Evolutionary conservation across 2,888 invertebrate species (phyloP).

Genomic region (Periphyllus acericola): DNA sequence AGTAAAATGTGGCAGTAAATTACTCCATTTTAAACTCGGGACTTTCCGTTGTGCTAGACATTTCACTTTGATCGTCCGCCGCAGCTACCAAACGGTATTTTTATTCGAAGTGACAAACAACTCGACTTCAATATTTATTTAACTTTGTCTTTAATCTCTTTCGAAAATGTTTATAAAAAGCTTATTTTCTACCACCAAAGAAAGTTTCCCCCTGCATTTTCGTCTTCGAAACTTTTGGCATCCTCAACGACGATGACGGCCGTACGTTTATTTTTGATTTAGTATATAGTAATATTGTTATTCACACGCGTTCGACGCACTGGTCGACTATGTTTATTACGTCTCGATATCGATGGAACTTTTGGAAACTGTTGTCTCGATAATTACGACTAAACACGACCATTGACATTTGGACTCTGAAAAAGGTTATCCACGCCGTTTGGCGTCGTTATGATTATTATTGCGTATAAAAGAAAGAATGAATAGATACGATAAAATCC

Average conservation of each 20-base stretch:
- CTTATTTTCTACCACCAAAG: neutral
- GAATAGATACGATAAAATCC: neutral
- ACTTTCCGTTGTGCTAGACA: neutral
- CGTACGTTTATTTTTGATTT: neutral
- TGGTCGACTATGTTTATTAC: neutral
- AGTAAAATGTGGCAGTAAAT: slow-evolving; percentile 45
- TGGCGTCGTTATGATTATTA: slow-evolving; percentile 20
- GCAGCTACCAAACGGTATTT: neutral
- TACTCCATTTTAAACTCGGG: slow-evolving; percentile 13
- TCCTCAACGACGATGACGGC: neutral
- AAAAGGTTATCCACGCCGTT: neutral
- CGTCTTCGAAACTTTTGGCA: neutral
- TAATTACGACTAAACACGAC: neutral
- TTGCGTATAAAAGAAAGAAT: neutral
- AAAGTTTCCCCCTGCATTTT: neutral
- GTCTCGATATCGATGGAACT: neutral
- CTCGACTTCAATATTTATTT: slow-evolving; percentile 30
- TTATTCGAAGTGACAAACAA: slow-evolving; percentile 13
- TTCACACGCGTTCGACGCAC: neutral
- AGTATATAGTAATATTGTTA: neutral
- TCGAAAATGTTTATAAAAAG: slow-evolving; percentile 26
- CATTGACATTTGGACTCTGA: neutral
- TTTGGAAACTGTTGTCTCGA: neutral
- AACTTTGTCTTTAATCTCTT: slow-evolving; percentile 26
- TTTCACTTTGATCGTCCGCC: slow-evolving; percentile 39